A percentile compares a stretch with the other conserved stretches of the same genome.
These are phyloP conservation scores for Odontocerum albicorne DNA, from an alignment of 2,888 invertebrate species.

Conservation along the genomic window DNA sequence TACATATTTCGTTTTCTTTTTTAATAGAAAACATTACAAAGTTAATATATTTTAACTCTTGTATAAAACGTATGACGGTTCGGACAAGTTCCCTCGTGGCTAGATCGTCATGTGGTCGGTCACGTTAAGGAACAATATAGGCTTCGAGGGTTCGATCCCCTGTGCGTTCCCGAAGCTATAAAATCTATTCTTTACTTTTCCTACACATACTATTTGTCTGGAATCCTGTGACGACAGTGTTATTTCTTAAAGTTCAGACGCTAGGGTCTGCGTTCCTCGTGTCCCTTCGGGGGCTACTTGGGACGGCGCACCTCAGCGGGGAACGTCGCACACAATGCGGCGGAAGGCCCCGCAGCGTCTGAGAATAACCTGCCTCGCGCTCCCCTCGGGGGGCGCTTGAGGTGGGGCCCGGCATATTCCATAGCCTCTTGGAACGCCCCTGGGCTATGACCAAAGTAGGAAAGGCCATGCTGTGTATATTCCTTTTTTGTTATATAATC, in stretches of 20 bases:
- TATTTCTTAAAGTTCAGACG: not conserved
- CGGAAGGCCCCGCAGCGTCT: constrained; percentile 9
- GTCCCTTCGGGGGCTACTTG: constrained; percentile 1
- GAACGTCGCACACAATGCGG: constrained; percentile 6
- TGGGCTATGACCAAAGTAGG: constrained; percentile 12
- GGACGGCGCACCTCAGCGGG: constrained; percentile 2
- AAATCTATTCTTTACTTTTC: too few relatives aligned
- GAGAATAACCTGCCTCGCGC: not conserved
- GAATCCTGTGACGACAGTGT: too few relatives aligned
- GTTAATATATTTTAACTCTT: too few relatives aligned
- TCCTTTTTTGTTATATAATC: not conserved
- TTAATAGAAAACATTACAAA: too few relatives aligned
- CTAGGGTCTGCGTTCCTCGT: not conserved
- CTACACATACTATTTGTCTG: too few relatives aligned
- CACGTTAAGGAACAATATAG: too few relatives aligned
- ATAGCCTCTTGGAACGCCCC: constrained; percentile 14
- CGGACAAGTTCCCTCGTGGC: too few relatives aligned
- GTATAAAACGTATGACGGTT: too few relatives aligned
- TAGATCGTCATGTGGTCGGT: too few relatives aligned
- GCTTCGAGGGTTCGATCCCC: too few relatives aligned
- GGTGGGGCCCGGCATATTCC: constrained; percentile 14
- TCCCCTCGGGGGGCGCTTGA: not conserved
- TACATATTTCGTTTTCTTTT: too few relatives aligned
- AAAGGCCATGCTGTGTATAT: constrained; percentile 16
- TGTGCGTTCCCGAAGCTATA: too few relatives aligned